phyloP scores from a whole-genome alignment of 2,888 invertebrate genomes.

The Drosophila algonquin region DNA sequence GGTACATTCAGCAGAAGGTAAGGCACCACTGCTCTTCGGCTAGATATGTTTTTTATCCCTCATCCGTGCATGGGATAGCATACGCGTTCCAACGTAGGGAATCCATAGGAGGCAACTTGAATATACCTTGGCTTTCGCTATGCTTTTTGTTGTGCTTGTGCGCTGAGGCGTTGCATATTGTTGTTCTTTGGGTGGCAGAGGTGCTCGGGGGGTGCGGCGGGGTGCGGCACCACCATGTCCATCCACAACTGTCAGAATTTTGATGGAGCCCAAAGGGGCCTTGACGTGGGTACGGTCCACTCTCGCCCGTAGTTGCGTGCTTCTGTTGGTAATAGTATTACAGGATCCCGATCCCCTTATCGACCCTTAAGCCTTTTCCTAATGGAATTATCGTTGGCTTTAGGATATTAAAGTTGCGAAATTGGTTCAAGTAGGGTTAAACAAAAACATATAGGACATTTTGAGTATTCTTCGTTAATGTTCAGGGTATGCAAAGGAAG shows the following conservation, averaged over 20 bases:
- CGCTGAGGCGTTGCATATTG: slow-evolving; percentile 25
- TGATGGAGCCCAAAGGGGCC: slow-evolving; percentile 15
- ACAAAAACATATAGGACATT: background rate
- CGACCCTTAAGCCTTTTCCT: background rate
- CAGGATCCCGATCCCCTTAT: background rate
- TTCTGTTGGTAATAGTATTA: background rate
- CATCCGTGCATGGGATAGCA: no score
- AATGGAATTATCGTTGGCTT: background rate
- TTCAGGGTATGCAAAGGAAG: no score
- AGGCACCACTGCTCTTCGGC: background rate
- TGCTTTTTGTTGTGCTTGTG: slow-evolving; percentile 26
- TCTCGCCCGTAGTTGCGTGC: background rate
- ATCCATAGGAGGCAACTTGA: background rate
- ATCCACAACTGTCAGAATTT: slow-evolving; percentile 41
- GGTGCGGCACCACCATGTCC: slow-evolving; percentile 7
- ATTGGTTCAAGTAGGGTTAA: background rate
- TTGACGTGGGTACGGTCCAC: slow-evolving; percentile 8
- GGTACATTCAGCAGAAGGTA: background rate
- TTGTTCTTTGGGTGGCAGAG: slow-evolving; percentile 6
- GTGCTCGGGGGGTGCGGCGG: background rate
- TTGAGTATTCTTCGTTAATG: background rate
- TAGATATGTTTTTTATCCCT: no score
- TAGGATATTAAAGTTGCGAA: background rate
- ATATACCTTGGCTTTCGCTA: background rate
- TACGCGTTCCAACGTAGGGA: no score